phyloP scores from a whole-genome alignment of 1,140 invertebrate species.

The Theocolax elegans region DNA sequence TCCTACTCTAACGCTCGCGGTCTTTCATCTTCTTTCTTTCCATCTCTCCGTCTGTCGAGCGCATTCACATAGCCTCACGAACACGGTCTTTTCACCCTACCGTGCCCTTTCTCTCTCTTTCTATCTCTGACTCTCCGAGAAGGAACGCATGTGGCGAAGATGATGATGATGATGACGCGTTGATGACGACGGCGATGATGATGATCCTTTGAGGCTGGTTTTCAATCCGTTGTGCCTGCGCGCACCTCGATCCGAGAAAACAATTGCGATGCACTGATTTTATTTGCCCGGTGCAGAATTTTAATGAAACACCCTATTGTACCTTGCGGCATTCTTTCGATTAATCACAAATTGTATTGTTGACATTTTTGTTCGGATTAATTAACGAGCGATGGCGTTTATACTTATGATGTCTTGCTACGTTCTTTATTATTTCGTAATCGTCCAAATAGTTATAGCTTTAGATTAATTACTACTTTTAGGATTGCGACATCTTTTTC shows the following conservation, averaged over 20 bases:
- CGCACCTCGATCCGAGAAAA: neutral
- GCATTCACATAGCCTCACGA: neutral
- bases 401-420: too few species aligned
- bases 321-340: neutral
- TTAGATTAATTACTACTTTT: too few species aligned
- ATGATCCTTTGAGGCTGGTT: slow-evolving; percentile 24
- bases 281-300: neutral
- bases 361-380: neutral
- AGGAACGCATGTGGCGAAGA: slow-evolving; percentile 11
- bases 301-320: neutral
- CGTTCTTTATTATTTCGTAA: too few species aligned
- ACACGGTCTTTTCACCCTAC: too few species aligned
- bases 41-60: neutral
- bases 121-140: neutral
- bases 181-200: slow-evolving; percentile 9
- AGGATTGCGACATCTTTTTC: too few species aligned
- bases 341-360: slow-evolving; percentile 1
- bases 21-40: slow-evolving; percentile 10
- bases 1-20: neutral
- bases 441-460: too few species aligned
- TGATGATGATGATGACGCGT: slow-evolving; percentile 27
- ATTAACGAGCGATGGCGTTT: too few species aligned
- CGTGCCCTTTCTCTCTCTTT: too few species aligned
- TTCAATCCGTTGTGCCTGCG: neutral
- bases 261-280: slow-evolving; percentile 8